Evolutionary conservation across 2,797 vertebrate species (phyloP).

Genomic region (Florisuga fusca): DNA sequence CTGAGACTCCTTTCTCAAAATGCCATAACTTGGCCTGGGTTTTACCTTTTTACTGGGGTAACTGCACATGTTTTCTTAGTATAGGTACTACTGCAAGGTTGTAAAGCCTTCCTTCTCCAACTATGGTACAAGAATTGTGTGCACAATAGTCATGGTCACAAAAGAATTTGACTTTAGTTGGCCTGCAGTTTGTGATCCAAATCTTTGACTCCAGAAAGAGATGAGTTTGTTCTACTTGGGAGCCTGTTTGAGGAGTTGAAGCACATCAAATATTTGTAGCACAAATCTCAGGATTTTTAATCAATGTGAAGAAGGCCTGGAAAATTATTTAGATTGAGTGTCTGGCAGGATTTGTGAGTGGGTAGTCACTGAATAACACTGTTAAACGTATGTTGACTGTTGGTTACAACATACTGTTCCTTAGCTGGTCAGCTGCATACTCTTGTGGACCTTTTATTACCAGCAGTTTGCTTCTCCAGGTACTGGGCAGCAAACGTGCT

Average conservation of each 20-base stretch:
- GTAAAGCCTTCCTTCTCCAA: not conserved
- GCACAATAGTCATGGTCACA: not conserved
- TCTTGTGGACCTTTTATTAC: not conserved
- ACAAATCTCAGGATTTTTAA: not conserved
- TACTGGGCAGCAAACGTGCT: not conserved
- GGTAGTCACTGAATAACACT: not conserved
- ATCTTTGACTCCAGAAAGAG: not conserved
- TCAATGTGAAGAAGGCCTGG: not conserved
- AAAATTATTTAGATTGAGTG: not conserved
- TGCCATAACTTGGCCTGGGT: not conserved
- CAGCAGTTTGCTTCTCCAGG: not conserved
- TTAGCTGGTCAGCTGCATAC: not conserved
- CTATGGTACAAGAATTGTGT: not conserved
- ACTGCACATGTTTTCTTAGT: not conserved
- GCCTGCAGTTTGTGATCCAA: not conserved
- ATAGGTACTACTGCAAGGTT: not conserved
- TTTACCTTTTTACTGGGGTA: not conserved
- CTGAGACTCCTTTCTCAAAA: not conserved
- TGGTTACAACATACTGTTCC: not conserved
- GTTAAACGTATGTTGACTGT: not conserved
- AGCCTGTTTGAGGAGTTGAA: not conserved
- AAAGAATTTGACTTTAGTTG: not conserved
- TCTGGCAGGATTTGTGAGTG: not conserved
- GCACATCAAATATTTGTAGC: not conserved
- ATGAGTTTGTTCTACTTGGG: not conserved